A percentile compares a stretch with the other conserved stretches of the same genome.
Evolutionary conservation across 2,113 vertebrate species (phyloP).

Genomic region (Python bivittatus): DNA sequence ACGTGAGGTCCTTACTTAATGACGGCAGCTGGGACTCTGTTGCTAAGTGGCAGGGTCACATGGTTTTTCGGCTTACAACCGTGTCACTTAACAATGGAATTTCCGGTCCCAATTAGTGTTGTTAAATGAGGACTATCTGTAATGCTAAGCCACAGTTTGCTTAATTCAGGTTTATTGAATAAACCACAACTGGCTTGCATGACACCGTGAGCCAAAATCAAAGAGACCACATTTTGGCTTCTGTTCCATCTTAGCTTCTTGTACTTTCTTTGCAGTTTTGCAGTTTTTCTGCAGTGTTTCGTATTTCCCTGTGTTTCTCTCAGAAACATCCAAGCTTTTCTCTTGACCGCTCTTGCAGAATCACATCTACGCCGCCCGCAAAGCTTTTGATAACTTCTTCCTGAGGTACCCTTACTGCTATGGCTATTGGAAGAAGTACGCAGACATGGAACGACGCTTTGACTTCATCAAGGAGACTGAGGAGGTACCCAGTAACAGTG

Average conservation of each 20-base stretch:
- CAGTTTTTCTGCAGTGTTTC: accelerated
- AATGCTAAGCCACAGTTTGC: neutral
- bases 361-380: constrained; percentile 72
- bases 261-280: neutral
- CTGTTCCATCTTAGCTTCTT: neutral
- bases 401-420: constrained; percentile 83
- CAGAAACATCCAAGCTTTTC: neutral
- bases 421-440: constrained; percentile 88
- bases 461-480: constrained; percentile 71
- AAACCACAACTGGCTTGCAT: neutral
- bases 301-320: neutral
- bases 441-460: constrained; percentile 80
- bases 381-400: constrained; percentile 79
- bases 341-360: constrained; percentile 59
- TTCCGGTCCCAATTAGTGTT: neutral
- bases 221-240: no score
- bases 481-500: constrained; percentile 67
- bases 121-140: neutral
- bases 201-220: no score
- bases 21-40: neutral
- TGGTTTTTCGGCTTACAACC: neutral
- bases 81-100: neutral
- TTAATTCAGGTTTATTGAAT: neutral
- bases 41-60: neutral
- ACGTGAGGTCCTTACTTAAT: no score